Evolutionary conservation across 2,797 vertebrate genomes (phyloP), one percentile per base, ranked within the genome.

Genomic region (Numenius phaeopus): DNA sequence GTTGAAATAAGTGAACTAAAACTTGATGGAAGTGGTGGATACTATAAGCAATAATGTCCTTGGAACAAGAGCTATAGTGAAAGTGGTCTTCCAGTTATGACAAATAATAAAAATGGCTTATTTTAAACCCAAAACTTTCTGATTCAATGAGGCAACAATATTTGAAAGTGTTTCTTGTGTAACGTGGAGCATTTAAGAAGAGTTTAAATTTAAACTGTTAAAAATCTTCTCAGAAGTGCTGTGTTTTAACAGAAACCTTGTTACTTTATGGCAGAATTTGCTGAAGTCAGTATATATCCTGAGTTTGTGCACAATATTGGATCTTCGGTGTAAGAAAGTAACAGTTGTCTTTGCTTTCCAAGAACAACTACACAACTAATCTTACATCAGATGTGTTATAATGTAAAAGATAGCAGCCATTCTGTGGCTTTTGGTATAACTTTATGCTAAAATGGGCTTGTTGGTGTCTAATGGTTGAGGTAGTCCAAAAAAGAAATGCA

Each of bases 111-210:
- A 88, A 84, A 42, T 9, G 17, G 4, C 14, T 75, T 46, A 47
- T n/a, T 77, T 70, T 87, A 87, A 94, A 46, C 11, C 3, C 3
- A 0, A 3, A 81, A 8, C 4, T 44, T 61, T 22, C 14, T 2
- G 0, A 29, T 65, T 84, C 15, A 40, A 1, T 11, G 29, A 70
- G 14, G 11, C 26, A 32, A 8, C 2, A 1, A 3, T 78, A 71
- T 14, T 82, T 82, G 22, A 22, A 71, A 81, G 10, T 34, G 20
- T 26, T 37, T 37, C 9, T 24, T 69, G 5, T 62, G 18, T 69
- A 21, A 84, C 69, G 20, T 40, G 8, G 3, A 64, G 9, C 22
- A n/a, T 46, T 46, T 52, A 32, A 40, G 37, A 57, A 21, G 57
- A 66, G 4, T 49, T 78, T 71, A 49, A 73, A 40, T 46, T 69